Conservation (phyloP, 2,888 invertebrate genomes). For the Auanema sp. region DNA sequence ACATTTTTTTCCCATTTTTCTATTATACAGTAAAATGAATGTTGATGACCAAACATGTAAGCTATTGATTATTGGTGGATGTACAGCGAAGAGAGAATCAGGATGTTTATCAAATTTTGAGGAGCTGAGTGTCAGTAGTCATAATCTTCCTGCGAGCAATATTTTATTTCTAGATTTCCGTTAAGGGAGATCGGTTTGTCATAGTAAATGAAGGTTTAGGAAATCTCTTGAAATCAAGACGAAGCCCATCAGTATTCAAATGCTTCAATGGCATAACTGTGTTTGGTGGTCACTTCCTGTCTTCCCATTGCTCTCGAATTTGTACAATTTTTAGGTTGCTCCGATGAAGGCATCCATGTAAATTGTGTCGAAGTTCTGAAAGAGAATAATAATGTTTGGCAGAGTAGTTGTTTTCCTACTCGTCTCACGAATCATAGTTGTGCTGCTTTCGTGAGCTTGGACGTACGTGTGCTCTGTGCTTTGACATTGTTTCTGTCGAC, state of each 20-base stretch:
- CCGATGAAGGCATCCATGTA: slow-evolving; percentile 1
- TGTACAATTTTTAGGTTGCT: slow-evolving; percentile 8
- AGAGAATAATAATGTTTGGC: slow-evolving; percentile 3
- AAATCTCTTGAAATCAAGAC: not conserved
- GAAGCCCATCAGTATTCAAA: slow-evolving; percentile 13
- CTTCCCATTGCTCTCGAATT: not conserved
- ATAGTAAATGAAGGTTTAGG: not conserved
- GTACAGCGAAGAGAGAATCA: slow-evolving; percentile 11
- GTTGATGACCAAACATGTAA: no score
- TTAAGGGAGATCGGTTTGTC: no score
- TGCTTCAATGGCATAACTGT: not conserved
- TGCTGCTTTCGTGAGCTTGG: slow-evolving; percentile 6
- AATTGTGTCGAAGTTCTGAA: slow-evolving; percentile 6
- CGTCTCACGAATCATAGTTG: slow-evolving; percentile 9
- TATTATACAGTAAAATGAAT: no score
- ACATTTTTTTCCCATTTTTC: no score
- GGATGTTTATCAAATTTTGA: slow-evolving; percentile 17
- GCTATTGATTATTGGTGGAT: slow-evolving; percentile 18
- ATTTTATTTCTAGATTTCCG: not conserved
- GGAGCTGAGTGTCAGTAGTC: slow-evolving; percentile 3
- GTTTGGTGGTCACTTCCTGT: slow-evolving; percentile 11
- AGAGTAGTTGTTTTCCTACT: not conserved
- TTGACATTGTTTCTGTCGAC: no score
- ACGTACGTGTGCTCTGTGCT: not conserved
- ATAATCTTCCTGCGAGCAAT: not conserved